Conservation (phyloP, 2,113 vertebrate genomes). For the Oenanthe melanoleuca region DNA sequence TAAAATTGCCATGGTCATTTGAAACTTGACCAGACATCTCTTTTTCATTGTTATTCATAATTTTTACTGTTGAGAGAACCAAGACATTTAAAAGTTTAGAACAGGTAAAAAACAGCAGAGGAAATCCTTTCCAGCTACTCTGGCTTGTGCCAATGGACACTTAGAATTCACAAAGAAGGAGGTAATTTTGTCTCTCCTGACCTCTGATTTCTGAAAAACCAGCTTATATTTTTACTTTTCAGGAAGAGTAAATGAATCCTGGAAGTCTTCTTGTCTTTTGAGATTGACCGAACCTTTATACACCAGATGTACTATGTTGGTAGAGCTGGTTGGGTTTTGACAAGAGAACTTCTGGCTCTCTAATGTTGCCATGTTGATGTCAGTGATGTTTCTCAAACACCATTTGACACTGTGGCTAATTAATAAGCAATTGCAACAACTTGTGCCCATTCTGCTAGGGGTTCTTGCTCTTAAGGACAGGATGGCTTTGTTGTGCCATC, state of each 20-base stretch:
- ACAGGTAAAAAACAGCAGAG: not conserved
- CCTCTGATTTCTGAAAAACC: not conserved
- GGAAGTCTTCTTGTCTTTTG: not conserved
- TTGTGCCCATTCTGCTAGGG: not conserved
- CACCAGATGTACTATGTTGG: not conserved
- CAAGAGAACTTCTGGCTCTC: not conserved
- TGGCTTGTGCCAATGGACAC: not conserved
- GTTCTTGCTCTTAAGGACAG: not conserved
- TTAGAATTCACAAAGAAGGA: not conserved
- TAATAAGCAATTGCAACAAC: not conserved
- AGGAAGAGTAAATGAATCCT: not conserved
- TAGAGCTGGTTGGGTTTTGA: not conserved
- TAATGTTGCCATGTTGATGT: not conserved
- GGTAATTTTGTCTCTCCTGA: not conserved
- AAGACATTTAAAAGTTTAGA: not conserved
- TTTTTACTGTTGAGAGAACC: not conserved
- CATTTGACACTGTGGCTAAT: not conserved
- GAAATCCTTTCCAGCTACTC: not conserved
- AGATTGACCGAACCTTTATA: not conserved
- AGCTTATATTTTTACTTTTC: not conserved
- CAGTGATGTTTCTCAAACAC: not conserved
- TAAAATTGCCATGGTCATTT: not conserved
- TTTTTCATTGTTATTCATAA: not conserved
- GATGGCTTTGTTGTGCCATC: not conserved
- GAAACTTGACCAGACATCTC: not conserved